Percentiles rank a stretch among this genome's conserved stretches.
Evolutionary conservation across 2,113 vertebrate genomes (phyloP).

Genomic region (Eudyptes chrysolophus): DNA sequence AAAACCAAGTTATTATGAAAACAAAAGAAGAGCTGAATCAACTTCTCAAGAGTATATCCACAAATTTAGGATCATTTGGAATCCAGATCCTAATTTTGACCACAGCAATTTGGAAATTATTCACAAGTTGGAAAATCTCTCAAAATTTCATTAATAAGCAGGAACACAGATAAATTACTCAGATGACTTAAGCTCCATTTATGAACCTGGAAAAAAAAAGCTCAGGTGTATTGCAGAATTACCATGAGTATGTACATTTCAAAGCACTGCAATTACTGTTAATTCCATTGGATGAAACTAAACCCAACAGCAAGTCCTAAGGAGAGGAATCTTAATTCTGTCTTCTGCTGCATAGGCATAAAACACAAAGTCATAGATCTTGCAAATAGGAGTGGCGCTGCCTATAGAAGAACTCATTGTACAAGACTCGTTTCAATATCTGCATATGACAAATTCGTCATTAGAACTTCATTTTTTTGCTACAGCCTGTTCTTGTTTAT

Average conservation of each 20-base stretch:
- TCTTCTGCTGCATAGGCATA: not conserved
- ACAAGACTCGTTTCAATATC: not conserved
- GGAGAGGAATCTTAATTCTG: not conserved
- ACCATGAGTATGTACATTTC: not conserved
- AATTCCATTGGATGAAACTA: not conserved
- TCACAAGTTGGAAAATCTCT: not conserved
- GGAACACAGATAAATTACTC: not conserved
- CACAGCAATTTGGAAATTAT: not conserved
- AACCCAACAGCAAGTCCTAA: not conserved
- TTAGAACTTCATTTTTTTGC: not conserved
- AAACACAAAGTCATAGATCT: rapidly evolving
- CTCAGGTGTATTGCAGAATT: not conserved
- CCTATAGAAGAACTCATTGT: not conserved
- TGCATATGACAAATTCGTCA: not conserved
- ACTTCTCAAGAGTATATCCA: not conserved
- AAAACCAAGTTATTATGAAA: not conserved
- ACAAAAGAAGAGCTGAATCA: not conserved
- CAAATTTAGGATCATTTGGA: not conserved
- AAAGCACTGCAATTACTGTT: not conserved
- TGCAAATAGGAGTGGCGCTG: not conserved
- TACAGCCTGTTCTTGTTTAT: not conserved
- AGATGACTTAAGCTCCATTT: not conserved
- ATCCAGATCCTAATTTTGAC: not conserved
- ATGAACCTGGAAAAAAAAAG: not conserved
- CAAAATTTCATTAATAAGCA: not conserved